Evolutionary conservation across 2,797 vertebrate species (phyloP).

Genomic region (Triplophysa bombifrons): DNA sequence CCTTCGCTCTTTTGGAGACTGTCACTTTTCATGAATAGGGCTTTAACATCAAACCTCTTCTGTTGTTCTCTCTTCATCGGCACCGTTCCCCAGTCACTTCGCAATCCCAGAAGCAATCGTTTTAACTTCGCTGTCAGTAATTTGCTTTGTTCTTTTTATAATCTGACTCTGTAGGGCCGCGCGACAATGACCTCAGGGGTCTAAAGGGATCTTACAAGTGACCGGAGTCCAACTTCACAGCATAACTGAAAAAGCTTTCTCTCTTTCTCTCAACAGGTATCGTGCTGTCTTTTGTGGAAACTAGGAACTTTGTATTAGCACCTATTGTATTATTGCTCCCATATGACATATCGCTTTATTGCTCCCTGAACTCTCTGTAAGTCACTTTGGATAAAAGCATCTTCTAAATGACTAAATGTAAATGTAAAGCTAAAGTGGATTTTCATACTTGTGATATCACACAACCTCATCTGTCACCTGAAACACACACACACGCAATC

Average conservation of each 20-base stretch:
- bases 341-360: no score
- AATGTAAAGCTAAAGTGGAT: conserved; percentile 4
- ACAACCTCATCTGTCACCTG: conserved; percentile 34
- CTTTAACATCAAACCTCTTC: conserved; percentile 44
- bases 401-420: no score
- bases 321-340: no score
- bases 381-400: no score
- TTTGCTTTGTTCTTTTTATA: conserved; percentile 26
- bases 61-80: conserved; percentile 40
- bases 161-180: conserved; percentile 28
- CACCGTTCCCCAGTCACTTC: background rate
- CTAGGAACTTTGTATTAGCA: no score
- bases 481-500: background rate
- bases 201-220: conserved; percentile 24
- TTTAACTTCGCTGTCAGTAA: conserved; percentile 37
- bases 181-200: conserved; percentile 15
- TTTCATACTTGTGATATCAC: conserved; percentile 39
- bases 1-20: conserved; percentile 9
- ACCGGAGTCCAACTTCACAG: conserved; percentile 32
- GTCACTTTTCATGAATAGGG: conserved; percentile 33
- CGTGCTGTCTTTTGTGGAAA: no score
- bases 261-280: no score
- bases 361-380: no score
- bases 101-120: conserved; percentile 12
- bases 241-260: background rate